A percentile compares a stretch with the other conserved stretches of the same genome.
phyloP scores from a whole-genome alignment of 53 echinoderm and acorn worm species.

The Luidia sarsii region DNA sequence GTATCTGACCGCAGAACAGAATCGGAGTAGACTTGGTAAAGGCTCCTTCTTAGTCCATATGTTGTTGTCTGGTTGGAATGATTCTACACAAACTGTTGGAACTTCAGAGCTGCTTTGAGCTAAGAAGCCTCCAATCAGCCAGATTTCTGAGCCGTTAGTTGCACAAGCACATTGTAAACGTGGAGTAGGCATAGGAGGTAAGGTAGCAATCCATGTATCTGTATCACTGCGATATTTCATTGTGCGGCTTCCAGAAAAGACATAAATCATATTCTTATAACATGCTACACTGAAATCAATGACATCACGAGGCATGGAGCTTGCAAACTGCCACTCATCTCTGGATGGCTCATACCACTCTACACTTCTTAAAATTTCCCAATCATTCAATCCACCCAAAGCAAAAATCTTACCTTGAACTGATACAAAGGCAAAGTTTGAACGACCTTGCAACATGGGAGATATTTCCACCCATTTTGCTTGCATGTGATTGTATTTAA shows the following conservation, averaged over 20 bases:
- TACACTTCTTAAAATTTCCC: slow-evolving; percentile 85
- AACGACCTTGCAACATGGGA: slow-evolving; percentile 74
- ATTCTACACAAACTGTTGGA: slow-evolving; percentile 70
- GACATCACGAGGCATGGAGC: slow-evolving; percentile 83
- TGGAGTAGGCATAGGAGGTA: slow-evolving; percentile 79
- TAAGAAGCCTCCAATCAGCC: slow-evolving; percentile 73
- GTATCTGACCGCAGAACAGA: slow-evolving; percentile 62
- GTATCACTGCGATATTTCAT: slow-evolving; percentile 76
- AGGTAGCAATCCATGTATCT: slow-evolving; percentile 70
- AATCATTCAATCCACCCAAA: slow-evolving; percentile 79
- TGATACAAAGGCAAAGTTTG: slow-evolving; percentile 62
- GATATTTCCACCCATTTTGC: slow-evolving; percentile 72
- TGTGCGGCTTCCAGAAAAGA: slow-evolving; percentile 86
- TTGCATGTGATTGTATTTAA: slow-evolving; percentile 73
- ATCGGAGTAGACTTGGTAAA: slow-evolving; percentile 65
- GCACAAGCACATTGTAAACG: slow-evolving; percentile 66
- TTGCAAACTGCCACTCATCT: slow-evolving; percentile 77
- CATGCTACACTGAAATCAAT: slow-evolving; percentile 73
- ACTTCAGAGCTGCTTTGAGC: slow-evolving; percentile 63
- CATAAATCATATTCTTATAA: slow-evolving; percentile 67
- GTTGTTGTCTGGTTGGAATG: slow-evolving; percentile 57
- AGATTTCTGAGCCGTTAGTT: slow-evolving; percentile 65
- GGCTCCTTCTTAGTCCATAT: slow-evolving; percentile 55
- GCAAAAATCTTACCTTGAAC: slow-evolving; percentile 67
- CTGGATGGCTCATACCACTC: slow-evolving; percentile 76